Percentiles rank a stretch among this genome's conserved stretches.
Conservation (phyloP, 2,888 invertebrate genomes). For the Mythimna albipuncta region DNA sequence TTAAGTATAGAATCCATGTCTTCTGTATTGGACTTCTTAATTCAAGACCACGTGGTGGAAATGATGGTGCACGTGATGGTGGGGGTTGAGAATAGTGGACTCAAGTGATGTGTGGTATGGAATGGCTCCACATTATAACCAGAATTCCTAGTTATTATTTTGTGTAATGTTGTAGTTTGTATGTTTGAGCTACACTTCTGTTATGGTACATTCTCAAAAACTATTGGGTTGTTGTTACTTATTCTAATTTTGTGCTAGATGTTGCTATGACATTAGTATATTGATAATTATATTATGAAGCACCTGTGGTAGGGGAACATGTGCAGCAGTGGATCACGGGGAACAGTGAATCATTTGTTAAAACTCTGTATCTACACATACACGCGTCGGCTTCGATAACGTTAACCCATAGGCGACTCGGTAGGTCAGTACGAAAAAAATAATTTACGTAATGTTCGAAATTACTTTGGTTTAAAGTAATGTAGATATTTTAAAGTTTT, state of each 20-base stretch:
- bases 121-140: conserved; percentile 2
- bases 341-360: too few relatives aligned
- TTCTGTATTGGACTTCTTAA: conserved; percentile 29
- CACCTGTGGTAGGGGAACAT: not conserved
- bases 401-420: too few relatives aligned
- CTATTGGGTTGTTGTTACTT: conserved; percentile 23
- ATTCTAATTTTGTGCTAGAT: conserved; percentile 28
- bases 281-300: conserved; percentile 20
- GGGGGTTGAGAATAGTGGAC: conserved; percentile 15
- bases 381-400: too few relatives aligned
- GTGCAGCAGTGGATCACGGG: too few relatives aligned
- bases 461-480: too few relatives aligned
- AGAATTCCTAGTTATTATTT: conserved; percentile 13
- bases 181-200: conserved; percentile 19
- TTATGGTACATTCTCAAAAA: conserved; percentile 1
- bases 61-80: conserved; percentile 49
- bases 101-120: conserved; percentile 3
- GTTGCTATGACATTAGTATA: conserved; percentile 5
- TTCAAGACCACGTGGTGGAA: conserved; percentile 33
- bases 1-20: conserved; percentile 8
- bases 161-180: conserved; percentile 20
- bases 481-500: too few relatives aligned
- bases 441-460: too few relatives aligned
- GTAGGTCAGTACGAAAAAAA: too few relatives aligned
- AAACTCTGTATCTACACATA: too few relatives aligned